Evolutionary conservation across 1,140 invertebrate species (phyloP).

Genomic region (Hyposmocoma kahamanoa): DNA sequence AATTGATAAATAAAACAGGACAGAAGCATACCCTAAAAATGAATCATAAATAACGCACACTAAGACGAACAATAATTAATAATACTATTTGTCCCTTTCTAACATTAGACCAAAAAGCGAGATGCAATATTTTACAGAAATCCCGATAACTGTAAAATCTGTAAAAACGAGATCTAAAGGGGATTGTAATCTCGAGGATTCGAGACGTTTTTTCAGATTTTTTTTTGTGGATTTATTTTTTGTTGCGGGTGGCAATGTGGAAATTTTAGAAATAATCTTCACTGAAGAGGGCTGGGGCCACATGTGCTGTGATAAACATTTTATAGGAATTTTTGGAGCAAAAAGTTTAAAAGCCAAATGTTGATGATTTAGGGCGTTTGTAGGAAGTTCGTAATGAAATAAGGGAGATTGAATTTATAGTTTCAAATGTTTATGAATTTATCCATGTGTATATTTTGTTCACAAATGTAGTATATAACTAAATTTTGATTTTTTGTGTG

Average conservation of each 20-base stretch:
- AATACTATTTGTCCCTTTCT: slow-evolving; percentile 9
- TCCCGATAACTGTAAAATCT: slow-evolving; percentile 44
- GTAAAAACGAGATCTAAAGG: slow-evolving; percentile 43
- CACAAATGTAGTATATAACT: too few species aligned
- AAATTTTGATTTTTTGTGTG: too few species aligned
- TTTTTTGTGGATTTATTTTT: slow-evolving; percentile 61
- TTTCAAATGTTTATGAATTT: too few species aligned
- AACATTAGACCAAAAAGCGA: slow-evolving; percentile 13
- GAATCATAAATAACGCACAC: slow-evolving; percentile 16
- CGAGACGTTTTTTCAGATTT: slow-evolving; percentile 49
- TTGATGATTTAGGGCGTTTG: slow-evolving; percentile 45
- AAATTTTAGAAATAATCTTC: slow-evolving; percentile 67
- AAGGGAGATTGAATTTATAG: too few species aligned
- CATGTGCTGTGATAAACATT: slow-evolving; percentile 68
- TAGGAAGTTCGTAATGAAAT: slow-evolving; percentile 64
- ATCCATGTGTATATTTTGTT: too few species aligned
- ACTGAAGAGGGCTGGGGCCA: slow-evolving; percentile 45
- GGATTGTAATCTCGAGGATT: slow-evolving; percentile 52
- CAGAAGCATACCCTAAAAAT: slow-evolving; percentile 9
- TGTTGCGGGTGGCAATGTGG: slow-evolving; percentile 68
- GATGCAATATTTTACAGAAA: background rate
- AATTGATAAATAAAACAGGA: slow-evolving; percentile 1
- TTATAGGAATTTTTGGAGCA: slow-evolving; percentile 65
- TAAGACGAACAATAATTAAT: slow-evolving; percentile 6
- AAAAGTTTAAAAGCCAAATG: slow-evolving; percentile 63